A percentile compares a stretch with the other conserved stretches of the same genome.
Evolutionary conservation across 2,113 vertebrate genomes (phyloP).

Genomic region (Aleadryas rufinucha): DNA sequence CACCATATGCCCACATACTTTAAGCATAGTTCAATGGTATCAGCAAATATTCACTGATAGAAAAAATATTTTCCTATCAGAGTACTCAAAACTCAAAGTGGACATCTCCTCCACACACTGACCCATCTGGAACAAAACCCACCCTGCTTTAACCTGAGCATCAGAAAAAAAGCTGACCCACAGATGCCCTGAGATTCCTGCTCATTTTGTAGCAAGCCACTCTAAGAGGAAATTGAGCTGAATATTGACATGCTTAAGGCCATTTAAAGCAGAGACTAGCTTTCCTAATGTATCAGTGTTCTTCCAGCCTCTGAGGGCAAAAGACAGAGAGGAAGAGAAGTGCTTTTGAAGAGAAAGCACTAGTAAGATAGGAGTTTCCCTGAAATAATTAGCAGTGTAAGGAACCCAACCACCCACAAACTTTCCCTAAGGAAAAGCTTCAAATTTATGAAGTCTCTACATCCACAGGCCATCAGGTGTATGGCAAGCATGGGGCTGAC

Average conservation of each 20-base stretch:
- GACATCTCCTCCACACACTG: background rate
- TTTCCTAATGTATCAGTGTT: background rate
- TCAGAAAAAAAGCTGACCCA: background rate
- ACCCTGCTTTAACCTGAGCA: background rate
- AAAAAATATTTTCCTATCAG: background rate
- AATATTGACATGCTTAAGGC: background rate
- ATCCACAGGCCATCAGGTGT: background rate
- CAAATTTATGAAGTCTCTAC: background rate
- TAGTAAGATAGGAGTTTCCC: background rate
- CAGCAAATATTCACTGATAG: background rate
- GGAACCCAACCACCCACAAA: background rate
- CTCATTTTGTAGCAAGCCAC: background rate
- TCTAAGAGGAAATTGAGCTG: background rate
- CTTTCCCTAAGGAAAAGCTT: background rate
- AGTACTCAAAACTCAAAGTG: background rate
- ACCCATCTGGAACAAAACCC: fast-evolving
- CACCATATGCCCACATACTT: background rate
- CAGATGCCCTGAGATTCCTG: background rate
- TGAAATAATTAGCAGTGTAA: background rate
- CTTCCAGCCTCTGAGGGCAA: background rate
- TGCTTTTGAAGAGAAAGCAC: background rate
- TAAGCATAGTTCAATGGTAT: background rate
- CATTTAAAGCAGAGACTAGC: background rate
- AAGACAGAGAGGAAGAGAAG: background rate
- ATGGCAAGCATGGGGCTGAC: fast-evolving